phyloP scores from a whole-genome alignment of 2,797 vertebrate species.

The Falco naumanni region DNA sequence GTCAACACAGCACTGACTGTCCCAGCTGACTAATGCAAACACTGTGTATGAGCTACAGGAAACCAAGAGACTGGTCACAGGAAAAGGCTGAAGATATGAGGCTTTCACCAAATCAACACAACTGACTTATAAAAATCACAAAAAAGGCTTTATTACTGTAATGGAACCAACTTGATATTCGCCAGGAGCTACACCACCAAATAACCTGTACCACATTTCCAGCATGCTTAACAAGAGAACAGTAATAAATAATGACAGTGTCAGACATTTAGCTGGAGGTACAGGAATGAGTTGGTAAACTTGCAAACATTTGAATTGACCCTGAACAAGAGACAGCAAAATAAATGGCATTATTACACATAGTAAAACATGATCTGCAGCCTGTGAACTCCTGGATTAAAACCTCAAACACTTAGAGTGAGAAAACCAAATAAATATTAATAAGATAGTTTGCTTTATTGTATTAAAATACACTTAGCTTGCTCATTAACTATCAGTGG shows the following conservation, averaged over 20 bases:
- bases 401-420: not conserved
- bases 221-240: not conserved
- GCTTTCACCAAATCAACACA: not conserved
- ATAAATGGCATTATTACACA: not conserved
- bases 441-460: not conserved
- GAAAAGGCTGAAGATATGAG: not conserved
- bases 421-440: not conserved
- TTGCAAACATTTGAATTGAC: not conserved
- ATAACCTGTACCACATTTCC: not conserved
- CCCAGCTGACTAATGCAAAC: not conserved
- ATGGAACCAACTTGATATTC: not conserved
- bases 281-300: not conserved
- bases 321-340: not conserved
- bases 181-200: not conserved
- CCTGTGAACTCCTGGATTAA: not conserved
- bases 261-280: not conserved
- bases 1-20: not conserved
- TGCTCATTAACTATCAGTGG: not conserved
- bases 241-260: not conserved
- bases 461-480: not conserved
- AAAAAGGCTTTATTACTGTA: not conserved
- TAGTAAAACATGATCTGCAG: not conserved
- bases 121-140: not conserved
- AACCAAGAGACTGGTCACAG: not conserved
- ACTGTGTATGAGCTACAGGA: not conserved